Base-by-base conservation (phyloP, 2,888 invertebrate species). In the Heliconius charithonia region DNA sequence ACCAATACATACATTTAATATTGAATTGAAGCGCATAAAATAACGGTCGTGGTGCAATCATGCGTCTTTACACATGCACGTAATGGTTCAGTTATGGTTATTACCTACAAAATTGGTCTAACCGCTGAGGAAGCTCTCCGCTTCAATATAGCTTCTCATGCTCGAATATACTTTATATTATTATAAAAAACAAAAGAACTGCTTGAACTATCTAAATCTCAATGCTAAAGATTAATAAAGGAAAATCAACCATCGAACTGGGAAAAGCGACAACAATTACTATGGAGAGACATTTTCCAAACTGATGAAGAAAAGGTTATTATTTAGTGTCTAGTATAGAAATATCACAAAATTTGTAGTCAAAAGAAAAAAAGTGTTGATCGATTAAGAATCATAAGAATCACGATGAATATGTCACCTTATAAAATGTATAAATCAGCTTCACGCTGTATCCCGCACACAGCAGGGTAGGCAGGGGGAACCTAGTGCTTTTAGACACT, bases 81-180 rank as follows among this genome's bases (percentile, higher is more conserved):
- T 91, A 91, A 92, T 91, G 93, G 93, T 90, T 67, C 90, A 92
- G 94, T 94, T 94, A 94, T 92, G 89, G 93, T 91, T 93, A 94
- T 94, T 94, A 94, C 91, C 87, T 90, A 92, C 89, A 82, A 94
- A 94, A 93, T 93, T 94, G 93, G 90, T 89, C 89, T 86, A 89
- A 94, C 94, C 94, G 94, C 94, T 94, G 93, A 95, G 93, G 94
- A 92, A 95, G 94, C 94, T 93, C 89, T 92, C 88, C 91, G 88
- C 89, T 93, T 93, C 93, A 92, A 91, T 91, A 91, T 90, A 93
- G 92, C 93, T 93, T 45, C 25, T 29, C 63, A 12, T 27, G 41
- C 45, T 63, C 12, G 9, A n/a, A 59, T 59, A 59, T 59, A 59
- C n/a, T 0, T 1, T 10, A 59, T n/a, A 59, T 59, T 59, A n/a